Evolutionary conservation across 2,888 invertebrate genomes (phyloP), one percentile per base, ranked within the genome.

Genomic region (Cosmopolites sordidus): DNA sequence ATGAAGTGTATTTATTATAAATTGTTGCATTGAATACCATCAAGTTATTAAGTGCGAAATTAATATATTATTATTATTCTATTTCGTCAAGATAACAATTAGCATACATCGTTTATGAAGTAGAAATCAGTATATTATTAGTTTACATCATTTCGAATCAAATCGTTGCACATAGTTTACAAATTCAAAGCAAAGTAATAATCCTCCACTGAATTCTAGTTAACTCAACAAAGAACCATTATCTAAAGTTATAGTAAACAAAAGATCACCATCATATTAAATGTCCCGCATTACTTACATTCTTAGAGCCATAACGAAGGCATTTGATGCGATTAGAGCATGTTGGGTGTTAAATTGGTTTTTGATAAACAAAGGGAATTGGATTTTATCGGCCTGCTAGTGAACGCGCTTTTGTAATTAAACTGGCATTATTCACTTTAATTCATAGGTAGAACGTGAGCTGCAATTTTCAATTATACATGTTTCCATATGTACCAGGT

Each of bases 261-360:
- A 33, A 33, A 33, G 33, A 33, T 33, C 33, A 33, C 33, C 33
- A 33, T 33, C 33, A 33, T 33, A 33, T 33, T 33, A 12, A 33
- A 33, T 12, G n/a, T 12, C 12, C 12, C 12, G 12, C 33, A 33
- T 33, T 33, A 11, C 33, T 33, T 11, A 12, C 12, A n/a, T 33
- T 33, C 12, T 11, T 33, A 12, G 33, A 12, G 33, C 33, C 12
- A 12, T 33, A 33, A 33, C 11, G 33, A 33, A 33, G n/a, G 11
- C 12, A 33, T 33, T 33, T 12, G 33, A 33, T 33, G 33, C 33
- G n/a, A 33, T 33, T 33, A 33, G 33, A 12, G 11, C 12, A 33
- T 33, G 33, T 33, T 33, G 33, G 33, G 33, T n/a, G 33, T 33
- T 12, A 12, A 33, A 33, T 3, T 33, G n/a, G 8, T 33, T 33